These are phyloP conservation scores for Peromyscus leucopus DNA, from an alignment of 2,113 vertebrate species.

Conservation along the genomic window DNA sequence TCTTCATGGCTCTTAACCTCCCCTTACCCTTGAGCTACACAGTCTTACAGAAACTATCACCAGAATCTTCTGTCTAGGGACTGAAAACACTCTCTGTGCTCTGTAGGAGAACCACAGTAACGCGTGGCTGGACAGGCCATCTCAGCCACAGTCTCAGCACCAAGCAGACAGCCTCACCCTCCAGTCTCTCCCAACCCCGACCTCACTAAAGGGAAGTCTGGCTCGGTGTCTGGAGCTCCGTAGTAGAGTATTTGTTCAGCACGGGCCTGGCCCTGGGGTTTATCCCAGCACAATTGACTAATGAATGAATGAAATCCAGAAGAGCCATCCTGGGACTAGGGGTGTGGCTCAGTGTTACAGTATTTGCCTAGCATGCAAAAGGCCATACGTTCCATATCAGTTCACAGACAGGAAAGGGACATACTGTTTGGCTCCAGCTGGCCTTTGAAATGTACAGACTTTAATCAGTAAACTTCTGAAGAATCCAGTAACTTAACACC, in stretches of 20 bases:
- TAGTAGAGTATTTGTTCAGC: background rate
- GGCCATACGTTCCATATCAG: too few relatives aligned
- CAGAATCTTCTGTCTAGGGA: background rate
- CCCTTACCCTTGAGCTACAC: background rate
- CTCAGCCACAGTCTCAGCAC: background rate
- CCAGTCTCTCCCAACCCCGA: background rate
- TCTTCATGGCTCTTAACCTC: background rate
- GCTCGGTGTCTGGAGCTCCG: background rate
- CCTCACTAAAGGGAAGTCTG: background rate
- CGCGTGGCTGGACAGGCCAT: background rate
- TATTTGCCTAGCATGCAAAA: background rate
- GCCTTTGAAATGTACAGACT: slow-evolving; percentile 21
- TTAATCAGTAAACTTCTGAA: slow-evolving; percentile 32
- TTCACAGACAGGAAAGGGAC: background rate
- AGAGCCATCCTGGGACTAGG: background rate
- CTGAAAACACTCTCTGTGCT: background rate
- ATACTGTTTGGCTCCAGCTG: background rate
- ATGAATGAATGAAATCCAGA: background rate
- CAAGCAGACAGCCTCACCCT: background rate
- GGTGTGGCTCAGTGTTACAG: background rate
- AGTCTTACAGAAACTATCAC: background rate
- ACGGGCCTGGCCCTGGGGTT: background rate
- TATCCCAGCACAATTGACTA: background rate
- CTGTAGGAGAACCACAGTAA: background rate
- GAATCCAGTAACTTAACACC: slow-evolving; percentile 44